phyloP scores from a whole-genome alignment of 2,797 vertebrate species.

The Alectoris magna region DNA sequence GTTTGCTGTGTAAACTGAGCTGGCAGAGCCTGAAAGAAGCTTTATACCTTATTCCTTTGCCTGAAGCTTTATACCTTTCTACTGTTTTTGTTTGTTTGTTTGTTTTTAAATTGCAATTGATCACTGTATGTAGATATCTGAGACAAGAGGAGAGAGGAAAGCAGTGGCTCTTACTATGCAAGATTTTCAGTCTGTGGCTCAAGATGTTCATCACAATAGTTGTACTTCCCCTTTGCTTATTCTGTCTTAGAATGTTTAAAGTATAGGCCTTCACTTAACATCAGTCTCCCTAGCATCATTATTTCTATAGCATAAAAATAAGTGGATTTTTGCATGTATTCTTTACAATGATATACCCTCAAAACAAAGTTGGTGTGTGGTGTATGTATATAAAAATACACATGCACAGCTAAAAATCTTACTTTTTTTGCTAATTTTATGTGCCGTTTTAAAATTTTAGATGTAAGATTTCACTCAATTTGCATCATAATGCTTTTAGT shows the following conservation, averaged over 20 bases:
- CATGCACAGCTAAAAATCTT: not conserved
- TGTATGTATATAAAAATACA: not conserved
- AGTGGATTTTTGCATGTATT: not conserved
- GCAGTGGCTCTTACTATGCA: not conserved
- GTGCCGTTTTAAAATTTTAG: not conserved
- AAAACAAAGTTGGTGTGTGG: not conserved
- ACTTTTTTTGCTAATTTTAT: not conserved
- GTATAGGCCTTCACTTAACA: not conserved
- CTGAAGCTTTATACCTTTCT: not conserved
- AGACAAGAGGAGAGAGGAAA: not conserved
- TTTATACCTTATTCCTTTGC: not conserved
- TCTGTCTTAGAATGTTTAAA: not conserved
- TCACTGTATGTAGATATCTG: not conserved
- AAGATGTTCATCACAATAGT: not conserved
- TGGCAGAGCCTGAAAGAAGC: not conserved
- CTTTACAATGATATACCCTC: not conserved
- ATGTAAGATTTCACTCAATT: not conserved
- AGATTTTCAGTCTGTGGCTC: not conserved
- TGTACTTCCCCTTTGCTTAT: not conserved
- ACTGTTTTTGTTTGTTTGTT: not conserved
- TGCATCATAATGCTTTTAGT: accelerated
- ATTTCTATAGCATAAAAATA: not conserved
- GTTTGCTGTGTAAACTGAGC: not conserved
- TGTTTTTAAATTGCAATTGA: not conserved
- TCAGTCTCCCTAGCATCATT: not conserved